A percentile compares a stretch with the other conserved stretches of the same genome.
phyloP scores from a whole-genome alignment of 1,140 invertebrate genomes.

The Oncopodura yosiiana region DNA sequence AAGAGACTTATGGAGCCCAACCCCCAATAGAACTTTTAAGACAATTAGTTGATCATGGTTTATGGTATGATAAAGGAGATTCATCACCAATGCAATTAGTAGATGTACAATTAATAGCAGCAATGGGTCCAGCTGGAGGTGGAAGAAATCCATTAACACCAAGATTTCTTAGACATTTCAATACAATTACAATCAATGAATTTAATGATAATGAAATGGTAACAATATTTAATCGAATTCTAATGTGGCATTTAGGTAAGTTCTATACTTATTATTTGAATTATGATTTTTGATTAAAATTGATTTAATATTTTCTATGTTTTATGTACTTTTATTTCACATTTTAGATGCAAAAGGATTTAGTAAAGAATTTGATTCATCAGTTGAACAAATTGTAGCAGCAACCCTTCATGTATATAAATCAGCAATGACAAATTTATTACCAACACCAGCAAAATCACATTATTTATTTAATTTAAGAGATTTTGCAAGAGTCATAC shows the following conservation, averaged over 20 bases:
- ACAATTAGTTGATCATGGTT: conserved; percentile 79
- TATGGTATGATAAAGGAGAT: conserved; percentile 89
- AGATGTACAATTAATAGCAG: conserved; percentile 75
- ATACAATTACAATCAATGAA: conserved; percentile 78
- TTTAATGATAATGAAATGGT: conserved; percentile 75
- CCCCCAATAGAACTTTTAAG: conserved; percentile 82
- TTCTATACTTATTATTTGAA: too few species aligned
- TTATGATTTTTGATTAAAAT: conserved; percentile 39
- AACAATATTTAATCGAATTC: conserved; percentile 80
- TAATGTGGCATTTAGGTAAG: conserved; percentile 92
- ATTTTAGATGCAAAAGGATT: conserved; percentile 59
- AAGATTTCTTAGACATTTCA: conserved; percentile 81
- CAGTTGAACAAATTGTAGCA: conserved; percentile 75
- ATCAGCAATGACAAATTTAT: conserved; percentile 62
- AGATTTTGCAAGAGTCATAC: conserved; percentile 86
- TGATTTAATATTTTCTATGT: background rate
- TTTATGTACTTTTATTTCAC: background rate
- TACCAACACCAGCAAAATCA: conserved; percentile 61
- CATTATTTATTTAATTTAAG: conserved; percentile 78
- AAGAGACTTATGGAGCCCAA: conserved; percentile 58
- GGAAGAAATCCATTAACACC: conserved; percentile 75
- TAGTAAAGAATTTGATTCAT: conserved; percentile 88
- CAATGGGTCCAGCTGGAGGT: conserved; percentile 76
- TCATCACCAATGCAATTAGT: conserved; percentile 71
- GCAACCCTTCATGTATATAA: conserved; percentile 83